Base-by-base conservation (phyloP, 2,113 vertebrate genomes). In the Tachysurus fulvidraco region DNA sequence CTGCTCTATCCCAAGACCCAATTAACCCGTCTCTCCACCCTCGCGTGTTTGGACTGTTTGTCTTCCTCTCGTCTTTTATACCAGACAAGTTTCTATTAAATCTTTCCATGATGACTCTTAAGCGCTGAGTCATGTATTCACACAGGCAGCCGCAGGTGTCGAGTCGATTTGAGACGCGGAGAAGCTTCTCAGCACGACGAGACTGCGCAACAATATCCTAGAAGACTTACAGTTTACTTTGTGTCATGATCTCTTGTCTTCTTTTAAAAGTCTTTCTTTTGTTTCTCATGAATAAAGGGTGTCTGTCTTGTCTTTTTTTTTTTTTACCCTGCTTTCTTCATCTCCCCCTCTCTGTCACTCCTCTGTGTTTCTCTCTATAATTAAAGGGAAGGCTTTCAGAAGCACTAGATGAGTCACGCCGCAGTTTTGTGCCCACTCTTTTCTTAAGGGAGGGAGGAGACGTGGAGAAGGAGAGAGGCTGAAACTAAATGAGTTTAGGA, bases 401-500 rank as follows among this genome's bases (percentile, higher is more conserved):
- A 81, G 86, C 71, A 84, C 79, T 52, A 62, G 80, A 74, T 84
- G 84, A 85, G 85, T 91, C 89, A 88, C 87, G 81, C 85, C 57
- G 84, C 83, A 88, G 89, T 84, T 77, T 80, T 79, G 85, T 87
- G 91, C 91, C 89, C 80, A 89, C 91, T 83, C 88, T 82, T 73
- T 65, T 41, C 65, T 69, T 50, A 82, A 84, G 13, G 44, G 25
- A 85, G 85, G 83, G 74, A 73, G 57, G 83, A 85, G 54, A 82
- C 10, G n/a, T 55, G 77, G 69, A 76, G 46, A 87, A 59, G 76
- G n/a, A 65, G 41, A 83, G 36, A 83, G 36, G n/a, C 25, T 74
- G 81, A 30, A 46, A 74, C 25, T 60, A 81, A 88, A 41, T 59
- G n/a, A 74, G 41, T 57, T 80, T 55, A 23, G 44, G 60, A 50